Conservation (phyloP, 2,888 invertebrate species). For the Rhogogaster chlorosoma region DNA sequence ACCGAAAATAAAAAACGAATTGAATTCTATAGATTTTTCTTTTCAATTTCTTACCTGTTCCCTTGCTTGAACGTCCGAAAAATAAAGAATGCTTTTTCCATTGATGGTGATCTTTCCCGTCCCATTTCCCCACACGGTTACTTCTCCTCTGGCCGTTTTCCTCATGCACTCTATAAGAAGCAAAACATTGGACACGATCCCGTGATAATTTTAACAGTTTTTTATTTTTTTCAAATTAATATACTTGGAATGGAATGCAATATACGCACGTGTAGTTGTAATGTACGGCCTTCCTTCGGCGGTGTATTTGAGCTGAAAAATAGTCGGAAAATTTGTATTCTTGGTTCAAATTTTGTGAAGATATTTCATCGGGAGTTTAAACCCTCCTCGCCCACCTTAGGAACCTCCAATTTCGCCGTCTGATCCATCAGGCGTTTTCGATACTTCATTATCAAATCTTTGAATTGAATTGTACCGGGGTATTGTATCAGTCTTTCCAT, state of each 20-base stretch:
- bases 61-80: constrained; percentile 84
- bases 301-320: constrained; percentile 82
- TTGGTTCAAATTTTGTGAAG: not conserved
- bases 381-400: constrained; percentile 76
- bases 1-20: not conserved
- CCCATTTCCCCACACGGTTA: constrained; percentile 90
- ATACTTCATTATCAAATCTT: constrained; percentile 88
- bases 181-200: constrained; percentile 45
- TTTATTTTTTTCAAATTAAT: constrained; percentile 60
- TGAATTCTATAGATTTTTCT: not conserved
- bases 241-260: constrained; percentile 43
- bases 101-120: constrained; percentile 92
- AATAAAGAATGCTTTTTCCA: constrained; percentile 88
- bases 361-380: not conserved
- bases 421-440: constrained; percentile 82
- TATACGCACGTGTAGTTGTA: constrained; percentile 82
- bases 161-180: constrained; percentile 82
- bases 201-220: not conserved
- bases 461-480: constrained; percentile 85
- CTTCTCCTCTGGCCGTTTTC: constrained; percentile 87
- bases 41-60: constrained; percentile 86
- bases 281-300: constrained; percentile 86
- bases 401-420: constrained; percentile 82
- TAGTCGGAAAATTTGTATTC: constrained; percentile 45
- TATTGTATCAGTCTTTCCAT: constrained; percentile 86